Conservation (phyloP, 2,797 vertebrate species). For the Schizothorax lantsangensis region DNA sequence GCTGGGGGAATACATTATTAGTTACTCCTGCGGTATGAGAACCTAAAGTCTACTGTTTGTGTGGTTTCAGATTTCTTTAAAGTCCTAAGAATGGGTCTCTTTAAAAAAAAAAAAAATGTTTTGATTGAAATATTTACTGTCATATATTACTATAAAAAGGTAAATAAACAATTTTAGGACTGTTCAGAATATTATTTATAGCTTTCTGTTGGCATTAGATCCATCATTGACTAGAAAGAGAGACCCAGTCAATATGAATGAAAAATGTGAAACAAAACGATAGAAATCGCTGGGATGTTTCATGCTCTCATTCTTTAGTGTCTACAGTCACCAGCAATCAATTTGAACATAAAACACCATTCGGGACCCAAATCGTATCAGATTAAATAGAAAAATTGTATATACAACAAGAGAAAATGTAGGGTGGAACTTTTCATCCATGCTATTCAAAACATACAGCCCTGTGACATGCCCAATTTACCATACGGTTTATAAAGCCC, state of each 20-base stretch:
- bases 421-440: not conserved
- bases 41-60: slow-evolving; percentile 18
- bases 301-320: not conserved
- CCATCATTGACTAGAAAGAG: not conserved
- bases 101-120: not conserved
- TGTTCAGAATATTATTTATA: not conserved
- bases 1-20: slow-evolving; percentile 13
- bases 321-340: not conserved
- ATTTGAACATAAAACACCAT: not conserved
- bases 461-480: not conserved
- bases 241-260: not conserved
- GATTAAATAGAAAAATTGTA: not conserved
- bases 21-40: slow-evolving; percentile 1
- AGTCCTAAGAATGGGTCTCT: not conserved
- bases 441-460: not conserved
- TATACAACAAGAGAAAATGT: not conserved
- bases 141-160: not conserved
- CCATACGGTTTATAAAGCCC: not conserved
- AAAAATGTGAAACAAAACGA: not conserved
- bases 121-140: not conserved
- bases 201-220: not conserved
- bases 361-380: not conserved
- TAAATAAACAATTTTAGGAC: not conserved
- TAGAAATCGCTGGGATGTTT: not conserved
- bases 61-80: slow-evolving; percentile 21